phyloP scores from a whole-genome alignment of 2,113 vertebrate species.

The Condylura cristata region DNA sequence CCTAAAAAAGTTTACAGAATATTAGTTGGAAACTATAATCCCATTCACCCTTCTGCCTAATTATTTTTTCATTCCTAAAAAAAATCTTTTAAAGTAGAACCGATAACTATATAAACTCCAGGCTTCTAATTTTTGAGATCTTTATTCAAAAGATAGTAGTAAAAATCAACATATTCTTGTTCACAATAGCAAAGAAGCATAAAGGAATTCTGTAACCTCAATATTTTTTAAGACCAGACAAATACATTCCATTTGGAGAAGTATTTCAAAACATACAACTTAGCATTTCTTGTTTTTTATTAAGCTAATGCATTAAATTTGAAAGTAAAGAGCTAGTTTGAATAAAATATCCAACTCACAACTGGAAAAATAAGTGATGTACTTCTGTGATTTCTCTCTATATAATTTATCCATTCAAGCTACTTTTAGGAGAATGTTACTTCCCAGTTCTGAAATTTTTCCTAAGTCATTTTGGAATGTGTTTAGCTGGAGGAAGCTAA shows the following conservation, averaged over 20 bases:
- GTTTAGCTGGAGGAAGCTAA: neutral
- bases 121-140: conserved; percentile 28
- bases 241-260: neutral
- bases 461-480: neutral
- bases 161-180: neutral
- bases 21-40: neutral
- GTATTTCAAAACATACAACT: conserved; percentile 17
- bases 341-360: neutral
- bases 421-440: neutral
- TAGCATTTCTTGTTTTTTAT: neutral
- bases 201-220: neutral
- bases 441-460: neutral
- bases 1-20: neutral
- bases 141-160: neutral
- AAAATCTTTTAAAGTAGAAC: conserved; percentile 17
- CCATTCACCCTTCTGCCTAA: neutral
- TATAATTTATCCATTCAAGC: neutral
- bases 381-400: neutral
- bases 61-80: conserved; percentile 38
- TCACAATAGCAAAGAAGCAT: neutral
- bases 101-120: conserved; percentile 2
- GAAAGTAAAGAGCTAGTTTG: conserved; percentile 10
- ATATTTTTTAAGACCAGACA: neutral
- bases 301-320: conserved; percentile 29
- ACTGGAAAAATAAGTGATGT: conserved; percentile 2